Base-by-base conservation (phyloP, 1,140 invertebrate species). In the Drosophila sp. region DNA sequence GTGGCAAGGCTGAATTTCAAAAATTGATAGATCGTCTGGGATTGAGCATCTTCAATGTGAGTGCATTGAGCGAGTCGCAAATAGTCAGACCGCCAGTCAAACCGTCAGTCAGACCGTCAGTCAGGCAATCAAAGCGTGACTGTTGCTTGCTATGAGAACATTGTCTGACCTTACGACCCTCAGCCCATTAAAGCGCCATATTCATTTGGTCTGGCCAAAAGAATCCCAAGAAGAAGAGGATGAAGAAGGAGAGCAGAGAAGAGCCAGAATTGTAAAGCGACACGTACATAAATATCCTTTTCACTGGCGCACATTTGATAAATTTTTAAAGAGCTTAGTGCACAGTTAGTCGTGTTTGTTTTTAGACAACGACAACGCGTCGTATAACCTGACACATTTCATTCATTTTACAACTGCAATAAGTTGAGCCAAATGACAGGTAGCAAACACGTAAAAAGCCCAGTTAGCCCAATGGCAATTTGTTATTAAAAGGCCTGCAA, bases 101-200 rank as follows among this genome's bases (percentile, higher is more conserved):
- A 18, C 21, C 25, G 45, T 21, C 46, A 51, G 65, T 16, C 36
- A 57, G 50, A 18, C 21, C 8, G 51, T 18, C 3, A 13, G 59
- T 50, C 61, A 75, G 72, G 66, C 66, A 78, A 80, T 80, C 78
- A 76, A 80, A 80, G 72, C 78, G 78, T 80, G 76, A 79, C 78
- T 75, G 57, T 45, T 58, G 63, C 51, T 34, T 11, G 46, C 54
- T 32, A 18, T 59, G 48, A 59, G 63, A 72, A 72, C 57, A 62
- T 59, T 73, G 43, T 16, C 27, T 61, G 41, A 66, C 41, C 75
- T 56, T 65, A 75, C 75, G 71, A 62, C 45, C 29, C 45, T 61
- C 13, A 51, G 18, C 41, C 36, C 66, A 66, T 80, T 62, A 65
- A 51, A 53, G 46, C 32, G 40, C n/a, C 58, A 62, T 25, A 53